These are phyloP conservation scores for Oreochromis tanganicae DNA, from an alignment of 2,113 vertebrate genomes.

Conservation along the genomic window DNA sequence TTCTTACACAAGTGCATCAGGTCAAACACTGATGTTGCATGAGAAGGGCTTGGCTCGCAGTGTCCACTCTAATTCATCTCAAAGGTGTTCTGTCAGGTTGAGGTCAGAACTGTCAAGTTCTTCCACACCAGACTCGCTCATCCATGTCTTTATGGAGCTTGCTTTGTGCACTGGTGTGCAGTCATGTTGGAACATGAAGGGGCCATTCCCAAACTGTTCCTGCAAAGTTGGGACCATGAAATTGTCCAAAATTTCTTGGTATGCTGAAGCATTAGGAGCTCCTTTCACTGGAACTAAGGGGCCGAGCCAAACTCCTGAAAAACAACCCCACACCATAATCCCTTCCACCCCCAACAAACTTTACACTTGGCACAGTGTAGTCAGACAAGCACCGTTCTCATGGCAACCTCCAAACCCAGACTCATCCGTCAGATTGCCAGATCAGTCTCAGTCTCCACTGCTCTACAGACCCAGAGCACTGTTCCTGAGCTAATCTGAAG, in stretches of 20 bases:
- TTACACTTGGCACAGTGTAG: neutral
- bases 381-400: neutral
- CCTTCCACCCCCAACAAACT: neutral
- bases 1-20: neutral
- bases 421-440: neutral
- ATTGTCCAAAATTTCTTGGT: neutral
- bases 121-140: neutral
- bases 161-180: neutral
- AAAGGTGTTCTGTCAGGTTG: neutral
- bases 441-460: neutral
- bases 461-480: neutral
- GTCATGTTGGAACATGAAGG: neutral
- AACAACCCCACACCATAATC: neutral
- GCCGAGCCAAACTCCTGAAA: neutral
- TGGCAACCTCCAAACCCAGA: neutral
- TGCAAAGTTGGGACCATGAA: neutral
- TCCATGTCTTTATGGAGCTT: neutral
- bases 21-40: neutral
- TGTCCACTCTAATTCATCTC: neutral
- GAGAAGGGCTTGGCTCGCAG: neutral
- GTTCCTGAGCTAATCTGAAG: neutral
- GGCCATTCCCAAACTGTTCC: neutral
- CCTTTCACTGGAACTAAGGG: neutral
- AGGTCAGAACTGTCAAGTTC: neutral
- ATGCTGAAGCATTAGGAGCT: neutral